Base-by-base conservation (phyloP, 2,888 invertebrate genomes). In the Piscicola geometra region DNA sequence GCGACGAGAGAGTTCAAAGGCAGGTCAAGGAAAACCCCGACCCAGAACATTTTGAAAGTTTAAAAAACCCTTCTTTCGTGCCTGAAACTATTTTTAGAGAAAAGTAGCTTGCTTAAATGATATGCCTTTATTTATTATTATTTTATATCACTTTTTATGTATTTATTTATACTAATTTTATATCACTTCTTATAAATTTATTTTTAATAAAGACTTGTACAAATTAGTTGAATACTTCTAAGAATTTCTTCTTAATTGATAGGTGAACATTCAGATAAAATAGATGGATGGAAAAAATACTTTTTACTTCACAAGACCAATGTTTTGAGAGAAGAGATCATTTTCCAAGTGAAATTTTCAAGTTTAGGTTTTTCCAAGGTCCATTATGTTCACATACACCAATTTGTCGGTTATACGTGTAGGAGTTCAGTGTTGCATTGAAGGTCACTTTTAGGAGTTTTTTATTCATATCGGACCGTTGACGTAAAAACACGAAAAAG, bases 1-100 rank as follows among this genome's bases (percentile, higher is more conserved):
- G 90, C 84, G 92, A 92, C 78, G 89, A 90, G 81, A 88, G 93
- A 78, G 86, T 89, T 64, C 91, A 92, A 35, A 87, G 93, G 32
- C 87, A 88, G 21, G 91, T 91, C 77, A 74, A 82, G 18, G 77
- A 79, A 18, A 77, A 77, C 35, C 80, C 80, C 70, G 82, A 83
- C 79, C 89, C 90, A 0, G 88, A 89, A 0, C 88, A 90, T 80
- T 90, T 91, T 0, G 88, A 90, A 72, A 90, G 90, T 82, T 83
- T 93, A 18, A 90, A 89, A 81, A 89, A 91, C 66, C 89, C 89
- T 77, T 84, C 82, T 70, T 87, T 86, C 81, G 85, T 88, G 25
- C 87, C 88, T 9, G 77, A 78, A 56, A 78, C 77, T 28, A 77
- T 78, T 64, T 78, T 78, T 72, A 77, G 77, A 21, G 35, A 73